phyloP scores from a whole-genome alignment of 2,797 vertebrate genomes.

The Danio choprae region DNA sequence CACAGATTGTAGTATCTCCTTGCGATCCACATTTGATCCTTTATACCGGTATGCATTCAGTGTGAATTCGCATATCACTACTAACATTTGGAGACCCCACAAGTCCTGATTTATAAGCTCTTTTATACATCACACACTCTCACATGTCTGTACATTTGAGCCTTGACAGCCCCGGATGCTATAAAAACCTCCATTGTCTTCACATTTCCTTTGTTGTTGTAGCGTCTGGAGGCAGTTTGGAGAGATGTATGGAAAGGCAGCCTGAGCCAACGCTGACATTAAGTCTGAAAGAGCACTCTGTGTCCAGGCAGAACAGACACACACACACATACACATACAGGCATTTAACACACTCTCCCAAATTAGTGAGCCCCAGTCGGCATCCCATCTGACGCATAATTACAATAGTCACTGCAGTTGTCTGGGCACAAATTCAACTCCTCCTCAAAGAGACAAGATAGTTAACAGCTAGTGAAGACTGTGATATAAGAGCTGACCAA shows the following conservation, averaged over 20 bases:
- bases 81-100: conserved; percentile 21
- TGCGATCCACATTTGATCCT: conserved; percentile 14
- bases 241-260: conserved; percentile 41
- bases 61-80: conserved; percentile 14
- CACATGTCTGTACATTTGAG: conserved; percentile 25
- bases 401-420: conserved; percentile 32
- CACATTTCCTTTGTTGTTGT: conserved; percentile 57
- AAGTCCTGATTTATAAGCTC: conserved; percentile 19
- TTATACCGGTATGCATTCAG: not conserved
- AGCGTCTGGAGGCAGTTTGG: conserved; percentile 54
- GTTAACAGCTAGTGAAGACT: conserved; percentile 27
- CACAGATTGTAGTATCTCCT: conserved; percentile 10
- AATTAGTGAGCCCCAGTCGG: conserved; percentile 43
- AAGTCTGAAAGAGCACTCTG: conserved; percentile 43
- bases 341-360: conserved; percentile 30
- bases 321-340: not conserved
- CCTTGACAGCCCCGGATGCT: conserved; percentile 37
- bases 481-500: not conserved
- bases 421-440: conserved; percentile 36
- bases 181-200: conserved; percentile 57
- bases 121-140: conserved; percentile 42
- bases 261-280: conserved; percentile 40
- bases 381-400: conserved; percentile 16
- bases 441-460: conserved; percentile 40
- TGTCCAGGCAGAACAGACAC: conserved; percentile 37